Conservation (phyloP, 2,888 invertebrate species). For the Steinernema carpocapsae region DNA sequence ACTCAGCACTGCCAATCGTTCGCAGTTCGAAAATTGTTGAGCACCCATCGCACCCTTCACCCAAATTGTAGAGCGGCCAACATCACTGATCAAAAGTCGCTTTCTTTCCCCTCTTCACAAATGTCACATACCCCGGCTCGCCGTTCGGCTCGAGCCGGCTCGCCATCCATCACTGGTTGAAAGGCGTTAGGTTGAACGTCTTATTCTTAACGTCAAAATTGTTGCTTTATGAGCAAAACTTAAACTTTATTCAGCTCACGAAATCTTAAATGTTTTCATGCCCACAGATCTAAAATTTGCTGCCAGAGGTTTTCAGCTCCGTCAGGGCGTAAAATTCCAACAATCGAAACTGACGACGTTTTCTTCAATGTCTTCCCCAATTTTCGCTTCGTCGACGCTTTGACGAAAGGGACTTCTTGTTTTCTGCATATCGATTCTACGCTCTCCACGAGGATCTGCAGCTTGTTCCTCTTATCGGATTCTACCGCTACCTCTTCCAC, state of each 20-base stretch:
- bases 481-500: too few species aligned
- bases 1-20: too few species aligned
- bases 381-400: neutral
- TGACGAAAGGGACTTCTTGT: neutral
- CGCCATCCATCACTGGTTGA: neutral
- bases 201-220: neutral
- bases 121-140: too few species aligned
- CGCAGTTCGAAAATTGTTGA: too few species aligned
- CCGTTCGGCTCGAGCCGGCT: too few species aligned
- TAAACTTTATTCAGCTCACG: neutral
- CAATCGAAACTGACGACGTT: neutral
- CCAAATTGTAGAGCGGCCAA: too few species aligned
- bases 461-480: too few species aligned
- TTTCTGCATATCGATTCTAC: neutral
- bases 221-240: neutral
- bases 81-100: too few species aligned
- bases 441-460: neutral
- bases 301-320: neutral
- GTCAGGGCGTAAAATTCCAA: neutral
- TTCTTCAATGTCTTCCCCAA: neutral
- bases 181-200: neutral
- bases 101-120: too few species aligned
- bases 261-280: too few species aligned
- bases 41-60: too few species aligned
- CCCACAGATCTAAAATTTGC: neutral